phyloP scores from a whole-genome alignment of 2,888 invertebrate genomes.

The Sesia bembeciformis region DNA sequence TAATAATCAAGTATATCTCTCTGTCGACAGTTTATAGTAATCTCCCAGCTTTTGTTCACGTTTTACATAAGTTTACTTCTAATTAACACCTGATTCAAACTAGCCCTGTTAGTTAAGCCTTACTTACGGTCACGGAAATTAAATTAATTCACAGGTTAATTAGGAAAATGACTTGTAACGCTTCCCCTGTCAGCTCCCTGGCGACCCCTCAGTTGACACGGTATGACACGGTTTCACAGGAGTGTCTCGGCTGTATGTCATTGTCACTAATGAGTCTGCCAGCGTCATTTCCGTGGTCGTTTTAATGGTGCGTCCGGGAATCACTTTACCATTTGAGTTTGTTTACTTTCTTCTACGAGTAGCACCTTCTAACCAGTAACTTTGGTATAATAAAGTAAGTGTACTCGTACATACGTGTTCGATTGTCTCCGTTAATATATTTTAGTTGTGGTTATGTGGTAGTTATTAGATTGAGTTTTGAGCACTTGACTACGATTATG shows the following conservation, averaged over 20 bases:
- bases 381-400: no score
- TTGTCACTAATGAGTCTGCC: conserved; percentile 1
- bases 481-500: no score
- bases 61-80: neutral
- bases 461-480: no score
- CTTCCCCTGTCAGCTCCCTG: conserved; percentile 25
- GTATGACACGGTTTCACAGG: conserved; percentile 16
- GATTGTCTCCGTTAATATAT: no score
- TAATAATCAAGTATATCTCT: no score
- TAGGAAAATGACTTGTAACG: conserved; percentile 34
- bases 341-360: conserved; percentile 17
- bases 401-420: no score
- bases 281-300: conserved; percentile 3
- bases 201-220: conserved; percentile 17
- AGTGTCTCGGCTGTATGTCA: conserved; percentile 24
- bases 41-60: neutral
- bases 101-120: neutral
- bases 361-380: neutral
- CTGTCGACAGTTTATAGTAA: no score
- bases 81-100: neutral
- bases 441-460: no score
- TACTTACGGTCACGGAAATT: conserved; percentile 13
- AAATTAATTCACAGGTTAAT: conserved; percentile 30
- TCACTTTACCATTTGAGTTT: conserved; percentile 19
- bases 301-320: conserved; percentile 19